Conservation (phyloP, 2,113 vertebrate genomes). For the Serilophus lunatus region DNA sequence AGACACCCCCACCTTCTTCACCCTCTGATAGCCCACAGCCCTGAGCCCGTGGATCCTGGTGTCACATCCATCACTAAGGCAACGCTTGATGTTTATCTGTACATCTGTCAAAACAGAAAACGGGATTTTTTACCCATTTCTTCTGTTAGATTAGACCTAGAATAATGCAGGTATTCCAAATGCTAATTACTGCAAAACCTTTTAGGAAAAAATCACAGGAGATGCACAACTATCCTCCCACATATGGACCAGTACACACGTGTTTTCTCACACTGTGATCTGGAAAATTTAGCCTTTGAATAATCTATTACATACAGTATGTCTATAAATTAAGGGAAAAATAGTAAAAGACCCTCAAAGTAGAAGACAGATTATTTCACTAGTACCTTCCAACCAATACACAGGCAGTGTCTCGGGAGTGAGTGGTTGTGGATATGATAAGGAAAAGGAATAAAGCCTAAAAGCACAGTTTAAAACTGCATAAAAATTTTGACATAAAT, state of each 20-base stretch:
- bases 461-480: not conserved
- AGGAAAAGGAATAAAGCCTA: not conserved
- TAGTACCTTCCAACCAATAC: not conserved
- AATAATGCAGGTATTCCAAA: not conserved
- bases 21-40: constrained; percentile 89
- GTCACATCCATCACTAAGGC: constrained; percentile 95
- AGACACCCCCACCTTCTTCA: constrained; percentile 89
- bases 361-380: not conserved
- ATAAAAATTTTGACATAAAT: not conserved
- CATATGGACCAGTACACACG: rapidly evolving
- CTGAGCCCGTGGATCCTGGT: constrained; percentile 93
- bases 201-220: not conserved
- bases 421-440: not conserved
- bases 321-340: not conserved
- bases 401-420: not conserved
- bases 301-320: not conserved
- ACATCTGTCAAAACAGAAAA: constrained; percentile 79
- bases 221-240: not conserved
- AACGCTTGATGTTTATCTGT: constrained; percentile 98
- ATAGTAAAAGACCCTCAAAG: not conserved
- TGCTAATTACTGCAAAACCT: rapidly evolving
- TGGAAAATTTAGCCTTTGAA: not conserved
- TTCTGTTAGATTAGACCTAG: not conserved
- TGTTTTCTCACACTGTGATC: not conserved
- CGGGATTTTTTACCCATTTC: not conserved